Evolutionary conservation across 2,113 vertebrate species (phyloP).

Genomic region (Columba livia): DNA sequence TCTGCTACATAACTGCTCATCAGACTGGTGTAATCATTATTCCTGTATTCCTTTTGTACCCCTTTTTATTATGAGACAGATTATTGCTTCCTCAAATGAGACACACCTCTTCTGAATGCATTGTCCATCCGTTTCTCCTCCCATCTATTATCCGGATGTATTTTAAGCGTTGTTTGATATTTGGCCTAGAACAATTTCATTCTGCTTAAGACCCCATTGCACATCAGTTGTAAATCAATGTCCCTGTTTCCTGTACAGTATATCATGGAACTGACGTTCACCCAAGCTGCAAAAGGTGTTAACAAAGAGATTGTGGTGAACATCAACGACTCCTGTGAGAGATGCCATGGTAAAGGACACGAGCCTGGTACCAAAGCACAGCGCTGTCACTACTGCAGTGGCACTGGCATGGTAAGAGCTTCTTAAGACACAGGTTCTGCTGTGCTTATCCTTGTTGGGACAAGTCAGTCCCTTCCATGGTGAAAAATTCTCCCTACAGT

Average conservation of each 20-base stretch:
- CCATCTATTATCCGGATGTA: background rate
- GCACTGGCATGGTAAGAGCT: slow-evolving; percentile 90
- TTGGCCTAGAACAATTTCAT: background rate
- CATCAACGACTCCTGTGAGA: slow-evolving; percentile 85
- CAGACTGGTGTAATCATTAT: background rate
- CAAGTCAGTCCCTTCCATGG: background rate
- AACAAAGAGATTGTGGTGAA: slow-evolving; percentile 93
- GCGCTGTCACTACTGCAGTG: slow-evolving; percentile 89
- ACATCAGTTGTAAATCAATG: background rate
- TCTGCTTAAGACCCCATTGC: background rate
- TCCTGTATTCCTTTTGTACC: background rate
- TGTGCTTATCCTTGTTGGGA: background rate
- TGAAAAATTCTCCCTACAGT: background rate
- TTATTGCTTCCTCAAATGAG: background rate
- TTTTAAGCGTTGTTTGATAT: background rate
- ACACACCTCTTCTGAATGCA: background rate
- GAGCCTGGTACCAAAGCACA: slow-evolving; percentile 91
- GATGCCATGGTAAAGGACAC: slow-evolving; percentile 87
- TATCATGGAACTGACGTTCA: slow-evolving; percentile 95
- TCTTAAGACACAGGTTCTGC: background rate
- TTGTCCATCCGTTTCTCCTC: background rate
- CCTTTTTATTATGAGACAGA: background rate
- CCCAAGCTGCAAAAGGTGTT: slow-evolving; percentile 94
- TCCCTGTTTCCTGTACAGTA: slow-evolving; percentile 74
- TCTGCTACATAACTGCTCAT: background rate